These are phyloP conservation scores for Drosophila neocordata DNA, from an alignment of 1,140 invertebrate genomes.

Conservation along the genomic window DNA sequence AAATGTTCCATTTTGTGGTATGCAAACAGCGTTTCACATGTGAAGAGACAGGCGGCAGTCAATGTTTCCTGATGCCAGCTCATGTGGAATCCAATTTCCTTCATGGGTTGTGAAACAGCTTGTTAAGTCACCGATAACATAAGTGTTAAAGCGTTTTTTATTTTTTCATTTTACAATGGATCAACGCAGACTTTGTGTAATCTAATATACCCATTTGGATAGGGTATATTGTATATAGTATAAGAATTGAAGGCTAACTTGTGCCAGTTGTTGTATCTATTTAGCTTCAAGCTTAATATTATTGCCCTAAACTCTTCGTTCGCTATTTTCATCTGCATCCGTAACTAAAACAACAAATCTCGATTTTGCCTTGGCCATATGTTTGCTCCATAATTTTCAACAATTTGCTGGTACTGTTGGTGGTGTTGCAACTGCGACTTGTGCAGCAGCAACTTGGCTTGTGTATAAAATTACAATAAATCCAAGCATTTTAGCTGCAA, in stretches of 20 bases:
- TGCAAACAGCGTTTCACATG: not conserved
- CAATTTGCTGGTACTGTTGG: slow-evolving; percentile 39
- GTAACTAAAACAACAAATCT: slow-evolving; percentile 45
- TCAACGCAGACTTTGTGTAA: not conserved
- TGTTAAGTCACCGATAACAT: not conserved
- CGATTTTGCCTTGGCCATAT: slow-evolving; percentile 43
- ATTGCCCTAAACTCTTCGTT: not conserved
- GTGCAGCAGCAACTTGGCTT: slow-evolving; percentile 15
- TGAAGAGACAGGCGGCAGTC: not conserved
- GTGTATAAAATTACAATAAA: slow-evolving; percentile 82
- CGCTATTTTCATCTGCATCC: not conserved
- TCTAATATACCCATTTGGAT: not conserved
- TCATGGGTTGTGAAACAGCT: not conserved
- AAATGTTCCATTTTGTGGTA: not conserved
- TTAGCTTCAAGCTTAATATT: not conserved
- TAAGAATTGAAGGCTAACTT: not conserved
- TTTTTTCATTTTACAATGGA: not conserved
- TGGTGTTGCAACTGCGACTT: not conserved
- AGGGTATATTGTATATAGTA: not conserved
- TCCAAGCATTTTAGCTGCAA: slow-evolving; percentile 80
- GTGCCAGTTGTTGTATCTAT: not conserved
- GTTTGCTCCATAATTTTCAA: slow-evolving; percentile 57
- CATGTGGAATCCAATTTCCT: slow-evolving; percentile 7
- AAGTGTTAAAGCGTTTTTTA: not conserved
- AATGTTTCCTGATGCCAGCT: slow-evolving; percentile 1